These are phyloP conservation scores for Sebastes trivittatus DNA, from an alignment of 2,797 vertebrate species.

Conservation along the genomic window DNA sequence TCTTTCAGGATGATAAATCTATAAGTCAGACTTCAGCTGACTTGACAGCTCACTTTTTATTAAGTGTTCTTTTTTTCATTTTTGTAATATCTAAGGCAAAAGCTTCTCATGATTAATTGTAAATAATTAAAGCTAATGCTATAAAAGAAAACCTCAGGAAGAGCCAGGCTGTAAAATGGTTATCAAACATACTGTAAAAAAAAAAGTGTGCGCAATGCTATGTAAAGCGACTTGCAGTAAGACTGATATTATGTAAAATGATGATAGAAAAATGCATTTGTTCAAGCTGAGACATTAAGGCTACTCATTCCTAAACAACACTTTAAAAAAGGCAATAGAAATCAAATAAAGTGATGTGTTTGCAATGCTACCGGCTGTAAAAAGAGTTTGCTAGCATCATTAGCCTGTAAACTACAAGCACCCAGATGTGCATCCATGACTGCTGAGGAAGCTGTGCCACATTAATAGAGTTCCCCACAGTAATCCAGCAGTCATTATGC, in stretches of 20 bases:
- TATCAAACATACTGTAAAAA: not conserved
- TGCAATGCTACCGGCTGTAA: not conserved
- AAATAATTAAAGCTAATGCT: not conserved
- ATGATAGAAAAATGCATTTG: not conserved
- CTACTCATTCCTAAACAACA: not conserved
- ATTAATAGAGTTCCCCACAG: conserved; percentile 42
- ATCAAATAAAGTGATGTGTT: not conserved
- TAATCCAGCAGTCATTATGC: conserved; percentile 69
- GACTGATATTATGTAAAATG: not conserved
- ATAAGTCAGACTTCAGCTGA: not conserved
- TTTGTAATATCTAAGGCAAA: not conserved
- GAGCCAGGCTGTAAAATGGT: not conserved
- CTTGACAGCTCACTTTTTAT: not conserved
- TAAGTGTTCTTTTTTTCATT: not conserved
- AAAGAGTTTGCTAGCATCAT: not conserved
- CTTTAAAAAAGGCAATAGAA: not conserved
- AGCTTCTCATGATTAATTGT: not conserved
- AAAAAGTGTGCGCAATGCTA: not conserved
- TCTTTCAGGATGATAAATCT: not conserved
- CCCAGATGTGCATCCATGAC: not conserved
- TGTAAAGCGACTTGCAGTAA: not conserved
- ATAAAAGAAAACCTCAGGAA: not conserved
- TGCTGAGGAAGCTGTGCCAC: conserved; percentile 34
- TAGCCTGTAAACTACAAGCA: not conserved
- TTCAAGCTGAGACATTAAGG: not conserved